Evolutionary conservation across 2,797 vertebrate genomes (phyloP).

Genomic region (Thaleichthys pacificus): DNA sequence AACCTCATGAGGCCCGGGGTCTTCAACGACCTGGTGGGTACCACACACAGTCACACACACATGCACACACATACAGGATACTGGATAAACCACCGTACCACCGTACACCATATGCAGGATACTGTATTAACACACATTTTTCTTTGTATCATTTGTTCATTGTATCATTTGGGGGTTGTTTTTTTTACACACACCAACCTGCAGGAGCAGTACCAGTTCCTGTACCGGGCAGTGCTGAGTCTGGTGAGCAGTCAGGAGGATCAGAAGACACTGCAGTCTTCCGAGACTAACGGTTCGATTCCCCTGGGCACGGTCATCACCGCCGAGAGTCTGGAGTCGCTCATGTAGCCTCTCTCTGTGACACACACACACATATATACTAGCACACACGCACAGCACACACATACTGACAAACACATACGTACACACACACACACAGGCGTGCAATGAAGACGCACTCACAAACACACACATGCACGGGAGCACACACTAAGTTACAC

Average conservation of each 20-base stretch:
- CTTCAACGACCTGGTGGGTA: conserved; percentile 91
- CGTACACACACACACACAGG: neutral
- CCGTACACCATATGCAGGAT: too few species aligned
- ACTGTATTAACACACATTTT: too few species aligned
- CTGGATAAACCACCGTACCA: neutral
- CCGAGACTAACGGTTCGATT: conserved; percentile 90
- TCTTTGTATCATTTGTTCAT: too few species aligned
- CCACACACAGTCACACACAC: neutral
- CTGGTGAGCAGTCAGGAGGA: conserved; percentile 93
- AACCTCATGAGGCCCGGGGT: conserved; percentile 95
- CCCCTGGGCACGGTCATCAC: conserved; percentile 77
- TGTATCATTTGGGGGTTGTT: too few species aligned
- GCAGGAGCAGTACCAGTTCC: conserved; percentile 95
- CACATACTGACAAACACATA: neutral
- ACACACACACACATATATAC: conserved; percentile 2
- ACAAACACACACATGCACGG: neutral
- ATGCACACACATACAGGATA: neutral
- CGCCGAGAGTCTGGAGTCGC: conserved; percentile 93
- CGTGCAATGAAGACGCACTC: too few species aligned
- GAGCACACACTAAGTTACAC: neutral
- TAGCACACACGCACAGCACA: neutral
- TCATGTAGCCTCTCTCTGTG: conserved; percentile 80
- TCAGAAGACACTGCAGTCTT: conserved; percentile 82
- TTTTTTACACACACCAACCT: conserved; percentile 5
- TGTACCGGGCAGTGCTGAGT: conserved; percentile 92